Base-by-base conservation (phyloP, 1,140 invertebrate species). In the Bicyclus anynana region DNA sequence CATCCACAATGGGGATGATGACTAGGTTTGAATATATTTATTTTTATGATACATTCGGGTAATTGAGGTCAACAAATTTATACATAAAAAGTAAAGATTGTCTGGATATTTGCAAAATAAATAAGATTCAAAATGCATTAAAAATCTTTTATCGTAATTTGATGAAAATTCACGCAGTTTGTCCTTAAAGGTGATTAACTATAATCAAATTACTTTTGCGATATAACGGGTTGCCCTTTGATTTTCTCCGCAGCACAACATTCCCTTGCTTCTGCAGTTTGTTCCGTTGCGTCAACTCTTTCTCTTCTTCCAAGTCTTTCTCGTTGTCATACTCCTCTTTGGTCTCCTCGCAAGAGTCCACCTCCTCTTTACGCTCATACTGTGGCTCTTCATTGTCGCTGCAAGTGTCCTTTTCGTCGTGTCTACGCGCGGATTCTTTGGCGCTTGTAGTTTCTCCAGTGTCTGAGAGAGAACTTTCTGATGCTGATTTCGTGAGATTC, bases 391-490 rank as follows among this genome's bases (percentile, higher is more conserved):
- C 91, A 47, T 90, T 89, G 68, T 92, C 92, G 69, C 92, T 92
- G 62, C 92, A 92, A 10, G 84, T 92, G 65, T 94, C 93, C 67
- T 94, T 93, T 68, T 94, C 94, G 56, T 94, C 93, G 38, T 93
- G 92, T 54, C 91, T 89, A 40, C 92, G 91, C 17, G 91, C 90
- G 3, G 93, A 93, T 68, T 95, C 93, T 67, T 94, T 94, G 12
- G 91, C 86, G 70, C 92, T 94, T 50, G 91, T 90, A 16, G 91
- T 89, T 37, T 91, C 90, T 61, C 91, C 87, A 75, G 88, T 92
- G 67, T 96, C 95, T 0, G 95, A 96, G 40, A 97, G 87, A 71
- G 95, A 96, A 66, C 95, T 96, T 68, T 96, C 95, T 1, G 95
- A 96, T 5, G 93, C 94, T 64, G 95, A 96, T 86, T 96, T 97